phyloP scores from a whole-genome alignment of 2,113 vertebrate genomes.

The Thamnaconus septentrionalis region DNA sequence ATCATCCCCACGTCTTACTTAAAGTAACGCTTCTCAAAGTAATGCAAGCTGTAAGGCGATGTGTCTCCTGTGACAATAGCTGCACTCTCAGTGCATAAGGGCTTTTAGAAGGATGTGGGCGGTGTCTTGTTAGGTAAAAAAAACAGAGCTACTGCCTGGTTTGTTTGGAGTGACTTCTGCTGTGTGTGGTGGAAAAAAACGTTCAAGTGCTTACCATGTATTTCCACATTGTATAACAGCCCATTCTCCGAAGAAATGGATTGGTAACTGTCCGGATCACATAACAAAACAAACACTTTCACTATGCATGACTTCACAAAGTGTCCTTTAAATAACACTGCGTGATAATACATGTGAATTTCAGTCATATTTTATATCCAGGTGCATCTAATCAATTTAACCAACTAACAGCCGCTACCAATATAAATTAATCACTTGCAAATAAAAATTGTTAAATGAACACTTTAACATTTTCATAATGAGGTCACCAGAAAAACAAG shows the following conservation, averaged over 20 bases:
- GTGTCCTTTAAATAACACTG: constrained; percentile 7
- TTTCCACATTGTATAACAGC: constrained; percentile 5
- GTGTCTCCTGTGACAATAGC: constrained; percentile 5
- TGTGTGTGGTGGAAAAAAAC: constrained; percentile 17
- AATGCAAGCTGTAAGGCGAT: neutral
- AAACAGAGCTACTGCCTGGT: neutral
- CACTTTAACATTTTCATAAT: neutral
- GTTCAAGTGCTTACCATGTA: constrained; percentile 19
- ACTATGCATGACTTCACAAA: neutral
- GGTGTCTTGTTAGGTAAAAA: constrained; percentile 26
- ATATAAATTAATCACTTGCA: no score
- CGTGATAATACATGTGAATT: no score
- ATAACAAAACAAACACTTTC: neutral
- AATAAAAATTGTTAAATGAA: no score
- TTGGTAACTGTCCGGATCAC: neutral
- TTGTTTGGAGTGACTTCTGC: constrained; percentile 52
- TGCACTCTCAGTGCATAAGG: neutral
- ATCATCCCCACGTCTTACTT: constrained; percentile 52
- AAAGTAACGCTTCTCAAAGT: neutral
- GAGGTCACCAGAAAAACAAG: constrained; percentile 1
- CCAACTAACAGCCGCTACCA: no score
- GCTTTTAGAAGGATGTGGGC: constrained; percentile 43
- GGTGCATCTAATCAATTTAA: no score
- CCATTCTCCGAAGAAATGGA: constrained; percentile 31
- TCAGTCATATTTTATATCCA: no score